Base-by-base conservation (phyloP, 2,888 invertebrate genomes). In the Carpatolechia fugitivella region DNA sequence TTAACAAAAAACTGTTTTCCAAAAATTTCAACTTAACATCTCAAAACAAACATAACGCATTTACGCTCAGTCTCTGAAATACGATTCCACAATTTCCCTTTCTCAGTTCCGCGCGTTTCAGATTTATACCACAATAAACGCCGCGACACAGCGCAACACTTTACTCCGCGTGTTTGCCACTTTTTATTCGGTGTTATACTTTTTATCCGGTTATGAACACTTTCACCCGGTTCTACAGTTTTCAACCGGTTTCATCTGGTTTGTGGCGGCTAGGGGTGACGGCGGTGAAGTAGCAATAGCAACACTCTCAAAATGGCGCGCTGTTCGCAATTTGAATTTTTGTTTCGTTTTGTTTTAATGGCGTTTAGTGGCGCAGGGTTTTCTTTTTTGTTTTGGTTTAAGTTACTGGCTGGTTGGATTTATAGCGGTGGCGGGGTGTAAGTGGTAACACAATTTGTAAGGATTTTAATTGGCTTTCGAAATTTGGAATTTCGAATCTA, bases 281-380 rank as follows among this genome's bases (percentile, higher is more conserved):
- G 11, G 18, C 18, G 20, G 44, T 41, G 41, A 16, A 18, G 16
- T 18, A 14, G 10, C 11, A 18, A 5, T 11, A 44, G 44, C 29
- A 29, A 44, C 44, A 41, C 40, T n/a, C 7, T n/a, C 7, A 29
- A 44, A 44, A 44, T 29, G 13, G 44, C 44, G 18, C 8, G 24
- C 6, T 29, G 24, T 44, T 18, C 33, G 30, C n/a, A 47, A 33
- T 18, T 48, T n/a, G 16, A 35, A 48, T 6, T 18, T 33, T 31
- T 29, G 44, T 29, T 44, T 44, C 44, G 44, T 44, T 44, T 44
- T 48, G 44, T 48, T 52, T 55, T 51, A 54, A 16, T 16, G 41
- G 52, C 20, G n/a, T 41, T 41, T 20, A 20, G 41, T 41, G 18
- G 18, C 20, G 11, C 14, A 38, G 14, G 38, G 16, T 41, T 44